These are phyloP conservation scores for Anthophora plumipes DNA, from an alignment of 2,888 invertebrate species.

Conservation along the genomic window DNA sequence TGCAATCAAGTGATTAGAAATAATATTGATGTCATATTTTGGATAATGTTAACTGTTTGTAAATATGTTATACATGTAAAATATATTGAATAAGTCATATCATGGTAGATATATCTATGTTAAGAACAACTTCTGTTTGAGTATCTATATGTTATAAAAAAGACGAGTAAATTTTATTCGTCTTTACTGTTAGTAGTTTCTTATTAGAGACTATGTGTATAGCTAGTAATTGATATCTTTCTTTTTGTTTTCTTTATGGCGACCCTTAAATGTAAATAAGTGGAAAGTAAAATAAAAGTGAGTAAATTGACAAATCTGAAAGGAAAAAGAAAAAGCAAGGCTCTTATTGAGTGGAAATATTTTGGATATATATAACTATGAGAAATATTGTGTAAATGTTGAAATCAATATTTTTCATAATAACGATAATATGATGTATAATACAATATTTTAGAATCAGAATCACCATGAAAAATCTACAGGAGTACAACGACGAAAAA, in stretches of 20 bases:
- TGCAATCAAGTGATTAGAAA: background rate
- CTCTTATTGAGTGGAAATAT: background rate
- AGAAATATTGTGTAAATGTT: background rate
- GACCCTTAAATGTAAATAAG: background rate
- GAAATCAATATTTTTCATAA: slow-evolving; percentile 15
- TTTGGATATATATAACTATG: background rate
- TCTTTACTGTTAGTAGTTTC: background rate
- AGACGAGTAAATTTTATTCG: background rate
- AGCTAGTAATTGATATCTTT: background rate
- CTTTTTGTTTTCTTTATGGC: background rate
- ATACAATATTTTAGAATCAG: too few species aligned
- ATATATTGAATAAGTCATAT: background rate
- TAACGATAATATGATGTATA: too few species aligned
- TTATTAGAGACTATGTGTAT: background rate
- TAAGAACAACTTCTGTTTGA: too few species aligned
- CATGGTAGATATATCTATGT: background rate
- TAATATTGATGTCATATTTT: background rate
- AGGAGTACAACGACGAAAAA: too few species aligned
- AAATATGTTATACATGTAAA: background rate
- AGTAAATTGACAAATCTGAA: background rate
- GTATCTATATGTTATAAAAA: background rate
- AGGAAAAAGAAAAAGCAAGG: too few species aligned
- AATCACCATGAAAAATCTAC: too few species aligned
- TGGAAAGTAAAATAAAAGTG: background rate
- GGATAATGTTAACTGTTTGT: background rate